These are phyloP conservation scores for Muschampia staudingeri DNA, from an alignment of 2,888 invertebrate genomes.

Conservation along the genomic window DNA sequence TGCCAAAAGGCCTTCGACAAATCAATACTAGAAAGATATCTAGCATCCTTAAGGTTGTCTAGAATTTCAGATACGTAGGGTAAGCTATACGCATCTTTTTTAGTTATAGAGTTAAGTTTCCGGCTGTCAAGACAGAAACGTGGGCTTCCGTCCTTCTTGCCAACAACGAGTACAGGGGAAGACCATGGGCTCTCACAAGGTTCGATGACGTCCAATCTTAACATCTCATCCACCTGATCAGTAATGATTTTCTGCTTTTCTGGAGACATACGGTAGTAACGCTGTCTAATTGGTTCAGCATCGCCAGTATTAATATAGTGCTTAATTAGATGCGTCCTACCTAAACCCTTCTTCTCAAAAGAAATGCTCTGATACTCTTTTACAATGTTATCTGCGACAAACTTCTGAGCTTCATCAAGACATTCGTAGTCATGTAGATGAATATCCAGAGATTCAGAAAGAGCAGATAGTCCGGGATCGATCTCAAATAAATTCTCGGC, in stretches of 20 bases:
- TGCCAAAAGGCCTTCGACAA: slow-evolving; percentile 56
- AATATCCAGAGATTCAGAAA: not conserved
- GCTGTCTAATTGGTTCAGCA: slow-evolving; percentile 63
- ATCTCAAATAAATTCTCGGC: too few relatives aligned
- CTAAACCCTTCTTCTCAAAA: slow-evolving; percentile 56
- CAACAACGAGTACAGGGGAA: slow-evolving; percentile 58
- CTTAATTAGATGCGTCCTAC: slow-evolving; percentile 61
- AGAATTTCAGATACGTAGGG: slow-evolving; percentile 62
- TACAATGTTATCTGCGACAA: slow-evolving; percentile 46
- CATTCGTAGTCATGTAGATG: slow-evolving; percentile 25
- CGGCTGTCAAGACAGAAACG: slow-evolving; percentile 64
- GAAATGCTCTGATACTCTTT: slow-evolving; percentile 57
- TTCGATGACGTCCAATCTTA: slow-evolving; percentile 45
- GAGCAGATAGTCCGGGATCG: slow-evolving; percentile 5
- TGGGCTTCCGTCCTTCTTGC: slow-evolving; percentile 58
- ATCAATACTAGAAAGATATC: slow-evolving; percentile 56
- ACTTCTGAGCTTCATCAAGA: slow-evolving; percentile 39
- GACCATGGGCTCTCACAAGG: slow-evolving; percentile 65
- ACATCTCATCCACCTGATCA: slow-evolving; percentile 55
- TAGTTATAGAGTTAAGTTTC: slow-evolving; percentile 55
- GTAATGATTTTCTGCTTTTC: slow-evolving; percentile 55
- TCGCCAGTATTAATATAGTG: slow-evolving; percentile 68
- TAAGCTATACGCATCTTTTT: slow-evolving; percentile 58
- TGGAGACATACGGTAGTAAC: slow-evolving; percentile 62
- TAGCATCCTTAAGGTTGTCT: slow-evolving; percentile 60